phyloP scores from a whole-genome alignment of 2,888 invertebrate genomes.

The Amphiduros pacificus region DNA sequence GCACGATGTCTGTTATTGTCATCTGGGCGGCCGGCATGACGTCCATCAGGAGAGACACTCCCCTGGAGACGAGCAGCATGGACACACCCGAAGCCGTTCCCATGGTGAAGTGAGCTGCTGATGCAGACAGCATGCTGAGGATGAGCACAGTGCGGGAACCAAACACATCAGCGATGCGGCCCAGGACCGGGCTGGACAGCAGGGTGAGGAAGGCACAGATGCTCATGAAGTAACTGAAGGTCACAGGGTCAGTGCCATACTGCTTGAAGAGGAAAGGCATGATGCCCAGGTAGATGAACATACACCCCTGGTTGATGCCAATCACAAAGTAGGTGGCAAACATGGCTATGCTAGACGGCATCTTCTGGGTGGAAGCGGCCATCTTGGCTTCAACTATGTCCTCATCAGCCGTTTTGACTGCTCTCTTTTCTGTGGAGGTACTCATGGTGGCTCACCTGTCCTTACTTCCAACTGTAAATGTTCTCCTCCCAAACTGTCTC shows the following conservation, averaged over 20 bases:
- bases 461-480: too few species aligned
- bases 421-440: too few species aligned
- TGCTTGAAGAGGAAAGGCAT: conserved; percentile 13
- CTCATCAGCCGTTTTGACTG: too few species aligned
- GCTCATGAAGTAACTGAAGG: conserved; percentile 6
- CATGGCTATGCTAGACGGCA: not conserved
- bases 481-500: too few species aligned
- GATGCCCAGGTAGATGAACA: conserved; percentile 11
- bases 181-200: conserved; percentile 1
- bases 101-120: conserved; percentile 2
- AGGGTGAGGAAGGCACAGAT: conserved; percentile 4
- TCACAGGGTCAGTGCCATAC: conserved; percentile 1
- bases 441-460: too few species aligned
- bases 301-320: not conserved
- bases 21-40: not conserved
- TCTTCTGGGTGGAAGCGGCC: too few species aligned
- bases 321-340: not conserved
- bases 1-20: conserved; percentile 3
- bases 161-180: conserved; percentile 5
- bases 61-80: not conserved
- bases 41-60: not conserved
- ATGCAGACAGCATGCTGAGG: conserved; percentile 1
- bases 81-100: not conserved
- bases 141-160: conserved; percentile 4
- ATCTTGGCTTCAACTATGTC: too few species aligned